phyloP scores from a whole-genome alignment of 2,797 vertebrate genomes.

The Botia almorhae region DNA sequence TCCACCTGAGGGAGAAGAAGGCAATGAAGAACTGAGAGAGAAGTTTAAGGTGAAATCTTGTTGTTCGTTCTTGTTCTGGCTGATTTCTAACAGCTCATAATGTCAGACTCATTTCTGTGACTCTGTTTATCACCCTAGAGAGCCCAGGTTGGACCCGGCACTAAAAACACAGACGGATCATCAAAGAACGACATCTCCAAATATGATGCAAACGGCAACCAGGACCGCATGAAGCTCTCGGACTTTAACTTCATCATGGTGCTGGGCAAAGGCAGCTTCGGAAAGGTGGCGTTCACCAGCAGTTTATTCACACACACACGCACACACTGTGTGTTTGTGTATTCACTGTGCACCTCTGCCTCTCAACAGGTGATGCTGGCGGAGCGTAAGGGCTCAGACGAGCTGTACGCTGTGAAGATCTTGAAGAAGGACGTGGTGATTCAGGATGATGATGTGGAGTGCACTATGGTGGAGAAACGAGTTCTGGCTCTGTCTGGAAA shows the following conservation, averaged over 20 bases:
- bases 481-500: conserved; percentile 92
- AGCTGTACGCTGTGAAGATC: conserved; percentile 94
- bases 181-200: conserved; percentile 85
- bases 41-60: conserved; percentile 87
- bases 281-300: conserved; percentile 81
- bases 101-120: no score
- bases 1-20: conserved; percentile 91
- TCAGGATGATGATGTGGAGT: conserved; percentile 95
- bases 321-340: no score
- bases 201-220: conserved; percentile 92
- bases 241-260: conserved; percentile 99
- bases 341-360: background rate
- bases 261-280: conserved; percentile 96
- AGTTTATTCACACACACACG: no score
- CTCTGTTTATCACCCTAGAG: conserved; percentile 74
- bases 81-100: background rate
- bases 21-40: conserved; percentile 91
- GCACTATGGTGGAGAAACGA: conserved; percentile 96
- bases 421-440: conserved; percentile 98
- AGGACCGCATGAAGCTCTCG: conserved; percentile 91
- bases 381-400: conserved; percentile 91
- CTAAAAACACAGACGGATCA: conserved; percentile 84
- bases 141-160: conserved; percentile 87
- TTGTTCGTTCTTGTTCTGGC: background rate
- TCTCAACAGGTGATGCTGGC: conserved; percentile 91